Evolutionary conservation across 23 tunicate species (phyloP), one percentile per base, ranked within the genome.

Genomic region (Halocynthia roretzi): DNA sequence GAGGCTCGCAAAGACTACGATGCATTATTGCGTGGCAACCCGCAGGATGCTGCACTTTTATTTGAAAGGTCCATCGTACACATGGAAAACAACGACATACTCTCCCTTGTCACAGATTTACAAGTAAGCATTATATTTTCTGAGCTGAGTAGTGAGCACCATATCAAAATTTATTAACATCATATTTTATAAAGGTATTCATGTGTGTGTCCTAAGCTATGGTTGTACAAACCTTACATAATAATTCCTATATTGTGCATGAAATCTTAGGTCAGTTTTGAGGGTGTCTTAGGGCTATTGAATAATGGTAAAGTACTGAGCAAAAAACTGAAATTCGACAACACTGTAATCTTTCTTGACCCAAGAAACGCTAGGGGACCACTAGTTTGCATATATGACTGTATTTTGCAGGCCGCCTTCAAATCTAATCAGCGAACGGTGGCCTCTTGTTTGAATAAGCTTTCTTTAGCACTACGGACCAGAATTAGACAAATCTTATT

Each of bases 1-100:
- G 82, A 72, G 56, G 96, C 96, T 6, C 77, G 77, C 44, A 89
- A 80, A 55, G 96, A 89, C 56, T 89, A 89, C 71, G 87, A 89
- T 53, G 51, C 75, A 54, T 68, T 89, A 48, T 73, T 89, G 49
- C 77, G 78, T 56, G 67, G 84, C 71, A 73, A 72, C 19, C 96
- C 96, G 14, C 77, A 80, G 5, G 96, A 89, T 56, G 85, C 77
- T 7, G 57, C 77, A 52, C 58, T 89, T 15, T 72, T 89, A 8
- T 89, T 87, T 71, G 96, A 84, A 70, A 78, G 96, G 7, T 83
- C 96, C 0, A 48, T 89, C 57, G 87, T 89, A 6, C 62, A 71
- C 67, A 76, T 89, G 82, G 88, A 89, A 69, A 80, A 89, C 68
- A 82, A 81, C 9, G 84, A 89, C 68, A 69, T 80, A 6, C 51